phyloP scores from a whole-genome alignment of 1,140 invertebrate genomes.

The Ctenoplectra terminalis region DNA sequence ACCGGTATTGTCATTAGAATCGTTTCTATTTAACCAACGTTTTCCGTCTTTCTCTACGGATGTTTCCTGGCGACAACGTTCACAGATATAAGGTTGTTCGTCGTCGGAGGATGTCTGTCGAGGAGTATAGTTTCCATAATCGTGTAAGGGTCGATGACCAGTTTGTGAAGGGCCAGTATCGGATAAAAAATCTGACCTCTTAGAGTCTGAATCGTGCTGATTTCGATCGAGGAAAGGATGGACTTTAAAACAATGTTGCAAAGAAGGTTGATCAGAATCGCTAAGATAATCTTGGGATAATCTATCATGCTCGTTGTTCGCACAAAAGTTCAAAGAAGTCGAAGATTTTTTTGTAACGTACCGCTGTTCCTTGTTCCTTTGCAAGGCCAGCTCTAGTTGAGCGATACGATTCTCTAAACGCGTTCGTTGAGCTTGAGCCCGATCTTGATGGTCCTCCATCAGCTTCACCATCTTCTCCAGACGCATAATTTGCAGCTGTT shows the following conservation, averaged over 20 bases:
- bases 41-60: not conserved
- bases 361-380: conserved; percentile 70
- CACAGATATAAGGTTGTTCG: conserved; percentile 53
- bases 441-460: conserved; percentile 85
- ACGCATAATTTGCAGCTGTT: conserved; percentile 84
- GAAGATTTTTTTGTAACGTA: conserved; percentile 65
- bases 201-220: not conserved
- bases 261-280: conserved; percentile 16
- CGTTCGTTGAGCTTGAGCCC: conserved; percentile 84
- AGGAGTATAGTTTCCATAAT: not conserved
- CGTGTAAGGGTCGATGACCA: not conserved
- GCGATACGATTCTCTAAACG: conserved; percentile 86
- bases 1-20: conserved; percentile 14
- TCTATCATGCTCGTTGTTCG: conserved; percentile 12
- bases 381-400: conserved; percentile 82
- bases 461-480: conserved; percentile 85
- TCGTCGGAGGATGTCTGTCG: conserved; percentile 28
- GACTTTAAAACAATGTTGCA: not conserved
- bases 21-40: not conserved
- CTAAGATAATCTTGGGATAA: not conserved
- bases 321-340: not conserved
- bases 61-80: conserved; percentile 46
- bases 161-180: not conserved
- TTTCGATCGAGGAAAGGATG: not conserved
- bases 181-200: not conserved